Evolutionary conservation across 2,888 invertebrate species (phyloP), one percentile per base, ranked within the genome.

Genomic region (Iphiclides podalirius): DNA sequence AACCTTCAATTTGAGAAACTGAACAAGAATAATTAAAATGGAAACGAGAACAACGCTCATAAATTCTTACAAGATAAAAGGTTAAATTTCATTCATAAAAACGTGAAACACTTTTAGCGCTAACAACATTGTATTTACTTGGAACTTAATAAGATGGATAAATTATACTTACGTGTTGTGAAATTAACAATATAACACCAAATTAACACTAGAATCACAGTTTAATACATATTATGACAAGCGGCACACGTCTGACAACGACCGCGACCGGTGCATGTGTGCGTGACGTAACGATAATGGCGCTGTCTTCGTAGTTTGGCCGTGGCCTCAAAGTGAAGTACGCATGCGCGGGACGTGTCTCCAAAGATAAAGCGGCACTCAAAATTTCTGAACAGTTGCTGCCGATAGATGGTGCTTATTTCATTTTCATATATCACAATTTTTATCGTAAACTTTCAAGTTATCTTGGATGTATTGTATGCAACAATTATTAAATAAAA

Each of bases 291-390:
- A 49, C 51, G 38, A 44, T 35, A 37, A 43, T 16, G 38, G 47
- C 50, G 58, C 43, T 55, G 54, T 63, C 56, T 67, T 64, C 72
- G 73, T 78, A 63, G 69, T 73, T 75, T 79, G 79, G 69, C 82
- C 62, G 70, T 79, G 83, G 78, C 82, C 82, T 79, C 78, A 70
- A 73, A 66, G 58, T 52, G 53, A 52, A 55, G 54, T 63, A 70
- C 85, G 82, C 86, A 81, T 83, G 86, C 83, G 83, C 75, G 53
- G 44, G 45, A 49, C 44, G 36, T 12, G 38, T 37, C 58, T 45
- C 57, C 12, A 71, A 73, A 63, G 81, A 70, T 75, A 75, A 79
- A 83, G 63, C 73, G 70, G 75, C 52, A 16, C 44, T 15, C 3
- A 20, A 20, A 33, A 41, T 44, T 34, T 11, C 42, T 52, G 55